Percentiles rank a stretch among this genome's conserved stretches.
Conservation (phyloP, 2,888 invertebrate genomes). For the Microplitis deprimator region DNA sequence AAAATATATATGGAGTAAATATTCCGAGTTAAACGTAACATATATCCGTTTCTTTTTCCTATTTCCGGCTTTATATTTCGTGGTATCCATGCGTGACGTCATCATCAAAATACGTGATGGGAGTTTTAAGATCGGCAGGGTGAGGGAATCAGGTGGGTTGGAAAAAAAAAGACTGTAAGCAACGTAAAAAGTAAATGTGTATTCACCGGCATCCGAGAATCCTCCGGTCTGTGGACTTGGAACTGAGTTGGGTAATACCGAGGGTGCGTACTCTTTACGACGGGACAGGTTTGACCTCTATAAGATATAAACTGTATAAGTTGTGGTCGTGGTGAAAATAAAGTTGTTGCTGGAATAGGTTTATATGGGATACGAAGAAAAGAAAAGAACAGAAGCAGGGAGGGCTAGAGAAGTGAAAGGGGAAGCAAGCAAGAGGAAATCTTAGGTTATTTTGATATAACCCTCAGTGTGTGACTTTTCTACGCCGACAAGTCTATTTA, state of each 20-base stretch:
- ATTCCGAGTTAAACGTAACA: neutral
- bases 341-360: slow-evolving; percentile 11
- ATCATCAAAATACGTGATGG: slow-evolving; percentile 70
- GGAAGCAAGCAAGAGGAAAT: neutral
- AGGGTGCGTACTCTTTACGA: slow-evolving; percentile 10
- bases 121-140: slow-evolving; percentile 50
- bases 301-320: slow-evolving; percentile 9
- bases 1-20: neutral
- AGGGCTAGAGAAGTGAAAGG: no score
- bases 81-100: slow-evolving; percentile 70
- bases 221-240: slow-evolving; percentile 6
- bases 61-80: slow-evolving; percentile 66
- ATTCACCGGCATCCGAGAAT: neutral
- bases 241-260: slow-evolving; percentile 20
- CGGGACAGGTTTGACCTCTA: slow-evolving; percentile 26
- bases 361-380: neutral
- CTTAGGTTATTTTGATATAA: neutral
- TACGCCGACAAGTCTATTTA: slow-evolving; percentile 32
- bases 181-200: slow-evolving; percentile 4
- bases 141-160: slow-evolving; percentile 32
- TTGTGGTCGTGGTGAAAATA: slow-evolving; percentile 30
- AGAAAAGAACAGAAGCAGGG: neutral
- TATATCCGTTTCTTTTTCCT: slow-evolving; percentile 33
- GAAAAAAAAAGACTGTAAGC: slow-evolving; percentile 16
- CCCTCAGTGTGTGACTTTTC: slow-evolving; percentile 32